Conservation (phyloP, 2,888 invertebrate species). For the Pandemis corylana region DNA sequence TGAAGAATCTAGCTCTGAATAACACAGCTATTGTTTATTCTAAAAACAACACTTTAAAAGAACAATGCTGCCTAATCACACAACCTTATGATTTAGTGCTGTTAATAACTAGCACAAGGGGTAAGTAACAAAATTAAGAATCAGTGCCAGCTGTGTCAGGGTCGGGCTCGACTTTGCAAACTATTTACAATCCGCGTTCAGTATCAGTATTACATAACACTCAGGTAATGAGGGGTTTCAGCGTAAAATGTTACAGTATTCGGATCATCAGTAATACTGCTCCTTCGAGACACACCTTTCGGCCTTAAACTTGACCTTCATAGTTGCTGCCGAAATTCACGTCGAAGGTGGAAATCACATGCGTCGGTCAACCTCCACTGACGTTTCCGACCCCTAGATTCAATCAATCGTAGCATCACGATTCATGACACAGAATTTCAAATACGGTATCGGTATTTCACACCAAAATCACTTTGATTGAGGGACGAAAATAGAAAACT, state of each 20-base stretch:
- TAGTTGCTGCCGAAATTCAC: constrained; percentile 57
- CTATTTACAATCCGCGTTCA: constrained; percentile 70
- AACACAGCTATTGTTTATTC: neutral
- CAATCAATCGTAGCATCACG: constrained; percentile 36
- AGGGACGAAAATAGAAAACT: constrained; percentile 40
- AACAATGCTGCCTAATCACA: neutral
- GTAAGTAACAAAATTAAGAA: constrained; percentile 52
- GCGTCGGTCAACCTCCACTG: constrained; percentile 51
- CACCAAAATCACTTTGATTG: constrained; percentile 3
- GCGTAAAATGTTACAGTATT: constrained; percentile 29
- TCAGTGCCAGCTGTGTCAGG: constrained; percentile 79
- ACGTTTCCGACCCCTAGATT: constrained; percentile 48
- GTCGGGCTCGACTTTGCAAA: constrained; percentile 63
- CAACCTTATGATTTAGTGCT: constrained; percentile 24
- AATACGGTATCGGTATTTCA: neutral
- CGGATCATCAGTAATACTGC: constrained; percentile 17
- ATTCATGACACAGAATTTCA: constrained; percentile 28
- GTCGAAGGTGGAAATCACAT: constrained; percentile 67
- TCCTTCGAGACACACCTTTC: constrained; percentile 41
- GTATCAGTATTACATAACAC: constrained; percentile 77
- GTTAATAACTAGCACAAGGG: constrained; percentile 33
- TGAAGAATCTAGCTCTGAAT: neutral
- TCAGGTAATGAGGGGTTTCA: constrained; percentile 51
- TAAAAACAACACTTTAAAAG: neutral
- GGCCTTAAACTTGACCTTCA: constrained; percentile 79